Evolutionary conservation across 2,888 invertebrate genomes (phyloP), one percentile per base, ranked within the genome.

Genomic region (Drepana falcataria): DNA sequence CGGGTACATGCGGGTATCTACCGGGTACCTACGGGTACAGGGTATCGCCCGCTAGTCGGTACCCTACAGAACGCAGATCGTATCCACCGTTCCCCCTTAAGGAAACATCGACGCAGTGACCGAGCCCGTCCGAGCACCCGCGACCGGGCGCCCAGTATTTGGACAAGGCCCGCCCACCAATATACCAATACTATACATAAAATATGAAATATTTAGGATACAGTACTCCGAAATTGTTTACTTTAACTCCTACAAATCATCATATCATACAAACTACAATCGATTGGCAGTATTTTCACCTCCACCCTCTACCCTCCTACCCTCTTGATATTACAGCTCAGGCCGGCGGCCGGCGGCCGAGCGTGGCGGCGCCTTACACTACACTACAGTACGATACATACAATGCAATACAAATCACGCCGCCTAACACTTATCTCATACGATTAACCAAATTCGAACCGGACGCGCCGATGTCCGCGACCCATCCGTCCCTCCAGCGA

Each of bases 51-150:
- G 82, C 86, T 85, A 73, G 80, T 83, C 85, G 81, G 82, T 87
- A 88, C 87, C 71, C 88, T 89, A 89, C 87, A 83, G 88, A 89
- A 88, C 88, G 88, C 90, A 88, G 81, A 85, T 84, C 84, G 87
- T 88, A 90, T 88, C 89, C 87, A 79, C 77, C 83, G 68, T 74
- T 79, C 83, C 81, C 82, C 68, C 70, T 76, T 78, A 80, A 85
- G 74, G 79, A 83, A 87, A 85, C 85, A 80, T 81, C 77, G 80
- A 21, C 73, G 73, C 59, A 77, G 75, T 71, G 77, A 70, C 73
- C 73, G 78, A 66, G 70, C 47, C 49, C 66, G 73, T 69, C 64
- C 75, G 66, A 69, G 68, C 68, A 59, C 41, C 41, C 7, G 2
- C 41, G 7, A 4, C 9, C 41, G 6, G 9, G 2, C 44, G 2